A percentile compares a stretch with the other conserved stretches of the same genome.
phyloP scores from a whole-genome alignment of 2,888 invertebrate species.

The Dicroscelio sp. region DNA sequence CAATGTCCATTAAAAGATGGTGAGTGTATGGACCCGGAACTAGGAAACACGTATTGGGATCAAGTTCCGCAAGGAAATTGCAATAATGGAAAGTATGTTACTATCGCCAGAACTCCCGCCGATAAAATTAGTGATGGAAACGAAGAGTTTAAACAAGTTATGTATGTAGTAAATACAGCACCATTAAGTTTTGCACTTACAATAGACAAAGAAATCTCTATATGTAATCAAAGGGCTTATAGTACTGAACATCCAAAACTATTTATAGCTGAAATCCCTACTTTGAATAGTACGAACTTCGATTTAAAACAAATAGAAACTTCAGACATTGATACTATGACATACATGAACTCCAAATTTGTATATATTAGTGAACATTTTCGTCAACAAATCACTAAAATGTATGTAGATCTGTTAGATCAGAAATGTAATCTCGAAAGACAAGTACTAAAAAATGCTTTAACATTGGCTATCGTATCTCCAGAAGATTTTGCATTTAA shows the following conservation, averaged over 20 bases:
- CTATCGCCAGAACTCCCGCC: background rate
- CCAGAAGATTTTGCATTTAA: slow-evolving; percentile 78
- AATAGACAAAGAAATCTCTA: background rate
- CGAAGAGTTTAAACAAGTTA: background rate
- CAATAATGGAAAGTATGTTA: background rate
- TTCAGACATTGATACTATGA: background rate
- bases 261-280: background rate
- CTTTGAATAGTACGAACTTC: background rate
- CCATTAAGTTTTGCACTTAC: background rate
- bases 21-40: background rate
- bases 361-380: background rate
- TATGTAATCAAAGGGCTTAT: background rate
- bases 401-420: background rate
- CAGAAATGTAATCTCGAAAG: background rate
- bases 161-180: background rate
- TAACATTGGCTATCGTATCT: background rate
- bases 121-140: background rate
- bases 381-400: background rate
- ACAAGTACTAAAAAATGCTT: background rate
- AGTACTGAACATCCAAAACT: slow-evolving; percentile 21
- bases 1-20: background rate
- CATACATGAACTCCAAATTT: slow-evolving; percentile 27
- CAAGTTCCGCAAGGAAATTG: background rate
- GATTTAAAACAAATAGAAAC: background rate
- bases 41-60: slow-evolving; percentile 1